Base-by-base conservation (phyloP, 1,140 invertebrate genomes). In the Saccostrea echinata region DNA sequence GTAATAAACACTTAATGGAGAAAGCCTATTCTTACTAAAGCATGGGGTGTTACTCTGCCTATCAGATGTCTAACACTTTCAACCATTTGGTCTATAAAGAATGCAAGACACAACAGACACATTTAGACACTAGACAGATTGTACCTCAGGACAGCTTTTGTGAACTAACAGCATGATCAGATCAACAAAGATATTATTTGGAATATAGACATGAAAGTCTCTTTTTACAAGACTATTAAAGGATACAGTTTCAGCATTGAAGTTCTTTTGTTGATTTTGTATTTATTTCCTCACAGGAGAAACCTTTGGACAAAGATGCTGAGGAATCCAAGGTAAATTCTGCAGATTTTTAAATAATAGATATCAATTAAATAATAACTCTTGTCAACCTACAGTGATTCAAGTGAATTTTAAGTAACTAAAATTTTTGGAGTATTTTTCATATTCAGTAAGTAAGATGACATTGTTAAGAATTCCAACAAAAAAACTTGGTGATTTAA, bases 271-370 rank as follows among this genome's bases (percentile, higher is more conserved):
- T 64, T 71, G 24, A 71, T 33, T 71, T 71, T 71, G 68, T 71
- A 33, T 71, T 71, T 71, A 71, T 33, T 33, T 71, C 27, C 30
- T 30, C 8, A 71, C 30, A 71, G 68, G 68, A 71, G 68, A 71
- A 71, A 71, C 68, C 68, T 3, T 33, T 71, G 68, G 68, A 71
- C 27, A 30, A 71, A 35, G 68, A 71, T 13, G 68, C 68, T 33
- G 68, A 71, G 68, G 11, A 30, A 12, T 3, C 68, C 1, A 24
- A 71, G 68, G 68, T 71, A 71, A 71, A 30, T 71, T 30, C 68
- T 71, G 24, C 12, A 18, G 24, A 4, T 21, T 21, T 71, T 12
- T 8, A 71, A 30, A 71, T 11, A 71, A 33, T 71, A 13, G 27
- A 61, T 21, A 21, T 21, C 21, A 61, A 61, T 18, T n/a, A 21